Evolutionary conservation across 1,140 invertebrate species (phyloP), one percentile per base, ranked within the genome.

Genomic region (Rhopalosiphum padi): DNA sequence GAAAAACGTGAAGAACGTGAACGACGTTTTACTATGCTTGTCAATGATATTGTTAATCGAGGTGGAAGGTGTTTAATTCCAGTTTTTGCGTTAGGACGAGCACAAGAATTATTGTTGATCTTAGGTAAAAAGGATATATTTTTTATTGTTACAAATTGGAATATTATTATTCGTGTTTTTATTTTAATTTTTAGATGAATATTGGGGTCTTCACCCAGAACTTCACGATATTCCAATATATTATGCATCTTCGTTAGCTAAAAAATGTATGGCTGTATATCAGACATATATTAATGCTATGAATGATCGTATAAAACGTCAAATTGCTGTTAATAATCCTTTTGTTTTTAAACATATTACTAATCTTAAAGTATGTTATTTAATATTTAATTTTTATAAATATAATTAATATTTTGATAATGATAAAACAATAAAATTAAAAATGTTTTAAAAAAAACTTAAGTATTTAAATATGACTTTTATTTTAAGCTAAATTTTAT

Each of bases 231-330:
- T 99, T 94, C 99, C 99, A 0, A 99, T 99, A 94, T 99, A 99
- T 96, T 99, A 99, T 96, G 99, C 99, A 0, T 99, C 99, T 1
- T 99, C 99, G 0, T 96, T 99, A 77, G 99, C 99, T 6, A 99
- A 99, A 95, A 99, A 99, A 95, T 99, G 99, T 95, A 99, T 99
- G 99, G 98, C 98, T 93, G 99, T 99, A 1, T 99, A 99, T 96
- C 99, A 99, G 95, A 99, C 99, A 0, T 99, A 99, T 95, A 97
- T 99, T 0, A 99, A 99, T 96, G 99, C 99, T 0, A 99, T 99
- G 99, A 99, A 99, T 95, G 98, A 99, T 94, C 97, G 97, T 95
- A 99, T 99, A 94, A 96, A 98, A 37, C 95, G 98, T 18, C 99
- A 99, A 96, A 99, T 99, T 94, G 98, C 98, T 1, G 98, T 99